Conservation (phyloP, 2,113 vertebrate genomes). For the Nibea albiflora region DNA sequence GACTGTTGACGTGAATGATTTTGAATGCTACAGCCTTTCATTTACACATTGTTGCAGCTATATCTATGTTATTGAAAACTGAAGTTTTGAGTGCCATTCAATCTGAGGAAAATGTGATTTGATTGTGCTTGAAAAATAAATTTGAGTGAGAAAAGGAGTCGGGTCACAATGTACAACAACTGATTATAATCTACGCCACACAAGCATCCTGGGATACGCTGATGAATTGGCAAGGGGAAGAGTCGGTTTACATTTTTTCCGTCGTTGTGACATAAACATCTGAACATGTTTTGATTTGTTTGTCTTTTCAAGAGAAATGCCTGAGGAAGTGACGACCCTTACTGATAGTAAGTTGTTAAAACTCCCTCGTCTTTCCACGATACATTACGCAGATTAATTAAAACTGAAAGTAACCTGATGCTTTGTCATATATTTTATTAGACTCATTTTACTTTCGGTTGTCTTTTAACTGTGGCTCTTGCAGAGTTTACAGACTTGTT, state of each 20-base stretch:
- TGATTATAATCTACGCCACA: slow-evolving; percentile 53
- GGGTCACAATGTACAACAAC: slow-evolving; percentile 25
- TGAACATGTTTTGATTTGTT: slow-evolving; percentile 70
- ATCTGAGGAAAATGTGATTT: slow-evolving; percentile 36
- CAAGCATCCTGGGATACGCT: slow-evolving; percentile 52
- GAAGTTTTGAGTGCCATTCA: slow-evolving; percentile 3
- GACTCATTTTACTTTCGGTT: not conserved
- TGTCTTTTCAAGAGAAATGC: slow-evolving; percentile 45
- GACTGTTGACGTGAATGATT: not conserved
- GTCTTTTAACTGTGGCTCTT: not conserved
- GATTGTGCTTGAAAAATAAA: slow-evolving; percentile 13
- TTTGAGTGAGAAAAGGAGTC: not conserved
- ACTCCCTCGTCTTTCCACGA: slow-evolving; percentile 15
- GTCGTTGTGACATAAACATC: slow-evolving; percentile 66
- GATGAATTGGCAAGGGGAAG: slow-evolving; percentile 34
- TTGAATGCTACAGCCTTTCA: not conserved
- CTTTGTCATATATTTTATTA: not conserved
- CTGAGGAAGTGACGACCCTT: slow-evolving; percentile 32
- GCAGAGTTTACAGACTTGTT: not conserved
- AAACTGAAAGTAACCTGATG: not conserved
- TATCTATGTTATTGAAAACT: not conserved
- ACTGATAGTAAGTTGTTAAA: slow-evolving; percentile 3
- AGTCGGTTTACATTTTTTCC: slow-evolving; percentile 79
- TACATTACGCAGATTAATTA: not conserved
- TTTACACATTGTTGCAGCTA: slow-evolving; percentile 9